Evolutionary conservation across 1,140 invertebrate genomes (phyloP), one percentile per base, ranked within the genome.

Genomic region (Holotrichia oblita): DNA sequence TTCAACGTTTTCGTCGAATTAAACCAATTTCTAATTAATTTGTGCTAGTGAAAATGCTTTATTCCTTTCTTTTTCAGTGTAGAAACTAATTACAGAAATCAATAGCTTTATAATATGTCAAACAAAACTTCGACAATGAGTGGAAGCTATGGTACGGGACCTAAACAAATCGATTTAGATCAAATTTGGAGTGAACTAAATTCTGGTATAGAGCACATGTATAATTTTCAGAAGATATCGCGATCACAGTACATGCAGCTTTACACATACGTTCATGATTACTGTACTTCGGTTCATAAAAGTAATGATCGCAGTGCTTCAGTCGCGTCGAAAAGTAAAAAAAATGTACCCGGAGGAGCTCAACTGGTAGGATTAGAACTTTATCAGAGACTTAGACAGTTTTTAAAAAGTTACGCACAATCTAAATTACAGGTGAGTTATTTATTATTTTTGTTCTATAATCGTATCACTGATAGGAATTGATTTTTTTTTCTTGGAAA

Each of bases 171-270:
- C 79, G 95, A 96, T 86, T 89, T 97, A 78, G 96, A 98, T 89
- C 94, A 96, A 88, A 98, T 99, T 88, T 99, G 98, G 98, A 96
- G 94, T 80, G 97, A 99, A 87, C 88, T 99, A 8, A 91, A 93
- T 83, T 92, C 94, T 83, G 98, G 98, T 34, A 98, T 99, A 80
- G 94, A 96, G 83, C 94, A 98, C 89, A 95, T 98, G 17, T 98
- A 98, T 86, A 93, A 93, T 80, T 86, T 89, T 82, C 93, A 96
- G 84, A 92, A 90, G 40, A 96, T 98, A 93, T 91, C 92, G 9
- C 95, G 94, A 87, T 82, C 80, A 77, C 83, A 87, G 85, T 89
- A 89, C 83, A 85, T 84, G 55, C 82, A 84, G 76, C 81, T 84
- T 41, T 81, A 83, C 85, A 96, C 94, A 80, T 96, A 98, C 88